Evolutionary conservation across 1,140 invertebrate species (phyloP).

Genomic region (Theocolax elegans): DNA sequence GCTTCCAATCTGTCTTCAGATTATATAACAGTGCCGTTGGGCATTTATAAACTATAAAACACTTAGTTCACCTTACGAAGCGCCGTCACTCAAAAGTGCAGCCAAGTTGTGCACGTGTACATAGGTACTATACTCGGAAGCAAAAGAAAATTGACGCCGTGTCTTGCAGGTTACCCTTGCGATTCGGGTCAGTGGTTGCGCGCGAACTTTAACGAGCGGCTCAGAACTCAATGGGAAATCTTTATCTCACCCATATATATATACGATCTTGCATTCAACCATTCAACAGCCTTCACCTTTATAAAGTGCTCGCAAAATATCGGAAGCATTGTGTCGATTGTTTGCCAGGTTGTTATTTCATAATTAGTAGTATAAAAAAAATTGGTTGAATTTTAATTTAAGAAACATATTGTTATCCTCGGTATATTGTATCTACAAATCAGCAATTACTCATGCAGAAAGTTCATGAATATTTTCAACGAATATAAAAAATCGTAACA

Average conservation of each 20-base stretch:
- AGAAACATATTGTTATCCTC: too few species aligned
- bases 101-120: not conserved
- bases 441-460: too few species aligned
- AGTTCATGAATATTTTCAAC: too few species aligned
- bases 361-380: too few species aligned
- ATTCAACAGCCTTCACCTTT: too few species aligned
- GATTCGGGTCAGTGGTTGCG: constrained; percentile 58
- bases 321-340: too few species aligned
- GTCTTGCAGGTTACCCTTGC: constrained; percentile 38
- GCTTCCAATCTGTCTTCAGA: constrained; percentile 59
- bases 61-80: not conserved
- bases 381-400: too few species aligned
- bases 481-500: too few species aligned
- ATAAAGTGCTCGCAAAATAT: too few species aligned
- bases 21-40: not conserved
- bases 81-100: not conserved
- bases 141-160: constrained; percentile 1
- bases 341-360: too few species aligned
- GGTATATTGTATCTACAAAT: too few species aligned
- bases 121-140: too few species aligned
- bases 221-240: constrained; percentile 10
- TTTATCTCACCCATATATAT: constrained; percentile 2
- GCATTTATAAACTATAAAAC: constrained; percentile 1
- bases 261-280: not conserved
- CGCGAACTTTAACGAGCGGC: constrained; percentile 31